Evolutionary conservation across 1,140 invertebrate species (phyloP).

Genomic region (Apis mellifera): Amel_HAv3.1 CM009942.2:9971501-9972000

Average conservation of each 20-base stretch:
- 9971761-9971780: not conserved
- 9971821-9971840: not conserved
- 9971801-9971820: slow-evolving; percentile 2
- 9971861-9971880: slow-evolving; percentile 11
- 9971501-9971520: slow-evolving; percentile 57
- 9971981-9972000: slow-evolving; percentile 77
- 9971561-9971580: not conserved
- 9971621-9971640: not conserved
- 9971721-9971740: not conserved
- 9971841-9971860: not conserved
- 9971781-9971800: not conserved
- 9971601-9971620: not conserved
- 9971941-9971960: slow-evolving; percentile 76
- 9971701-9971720: not conserved
- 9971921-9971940: slow-evolving; percentile 72
- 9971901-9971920: slow-evolving; percentile 71
- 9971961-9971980: slow-evolving; percentile 79
- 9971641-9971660: not conserved
- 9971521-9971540: slow-evolving; percentile 48
- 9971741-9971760: no score
- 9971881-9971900: slow-evolving; percentile 35
- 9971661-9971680: not conserved
- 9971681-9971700: no score
- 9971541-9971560: not conserved
- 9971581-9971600: not conserved